A percentile compares a stretch with the other conserved stretches of the same genome.
Conservation (phyloP, 2,113 vertebrate genomes). For the Myiozetetes cayanensis region DNA sequence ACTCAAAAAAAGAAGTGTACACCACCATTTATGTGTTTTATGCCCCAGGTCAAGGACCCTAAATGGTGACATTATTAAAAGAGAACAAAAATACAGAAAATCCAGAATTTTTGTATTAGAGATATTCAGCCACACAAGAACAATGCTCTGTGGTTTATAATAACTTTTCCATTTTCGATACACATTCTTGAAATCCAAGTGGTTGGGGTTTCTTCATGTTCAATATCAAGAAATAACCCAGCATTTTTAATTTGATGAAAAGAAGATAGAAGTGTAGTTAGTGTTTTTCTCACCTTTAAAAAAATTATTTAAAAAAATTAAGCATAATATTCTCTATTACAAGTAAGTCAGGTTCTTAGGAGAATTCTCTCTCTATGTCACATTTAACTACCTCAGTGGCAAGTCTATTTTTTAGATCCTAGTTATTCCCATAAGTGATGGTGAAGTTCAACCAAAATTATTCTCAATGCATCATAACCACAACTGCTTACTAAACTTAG, state of each 20-base stretch:
- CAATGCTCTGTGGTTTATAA: background rate
- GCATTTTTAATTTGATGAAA: background rate
- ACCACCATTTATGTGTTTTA: background rate
- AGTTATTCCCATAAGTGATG: background rate
- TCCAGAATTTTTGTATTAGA: background rate
- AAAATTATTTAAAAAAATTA: background rate
- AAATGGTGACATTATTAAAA: background rate
- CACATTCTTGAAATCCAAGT: background rate
- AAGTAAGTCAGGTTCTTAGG: background rate
- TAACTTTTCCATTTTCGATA: background rate
- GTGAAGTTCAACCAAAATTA: background rate
- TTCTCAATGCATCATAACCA: background rate
- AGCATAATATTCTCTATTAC: background rate
- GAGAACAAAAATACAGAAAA: background rate
- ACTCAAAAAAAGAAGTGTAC: background rate
- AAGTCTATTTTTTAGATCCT: background rate
- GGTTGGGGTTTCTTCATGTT: background rate
- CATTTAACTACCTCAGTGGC: background rate
- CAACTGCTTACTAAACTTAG: background rate
- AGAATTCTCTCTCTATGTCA: background rate
- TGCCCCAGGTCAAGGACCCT: background rate
- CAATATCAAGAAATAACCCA: background rate
- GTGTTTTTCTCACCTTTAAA: background rate
- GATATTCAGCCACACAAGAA: background rate
- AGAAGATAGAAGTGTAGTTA: background rate